Conservation (phyloP, 2,888 invertebrate genomes). For the Neoascia interrupta region DNA sequence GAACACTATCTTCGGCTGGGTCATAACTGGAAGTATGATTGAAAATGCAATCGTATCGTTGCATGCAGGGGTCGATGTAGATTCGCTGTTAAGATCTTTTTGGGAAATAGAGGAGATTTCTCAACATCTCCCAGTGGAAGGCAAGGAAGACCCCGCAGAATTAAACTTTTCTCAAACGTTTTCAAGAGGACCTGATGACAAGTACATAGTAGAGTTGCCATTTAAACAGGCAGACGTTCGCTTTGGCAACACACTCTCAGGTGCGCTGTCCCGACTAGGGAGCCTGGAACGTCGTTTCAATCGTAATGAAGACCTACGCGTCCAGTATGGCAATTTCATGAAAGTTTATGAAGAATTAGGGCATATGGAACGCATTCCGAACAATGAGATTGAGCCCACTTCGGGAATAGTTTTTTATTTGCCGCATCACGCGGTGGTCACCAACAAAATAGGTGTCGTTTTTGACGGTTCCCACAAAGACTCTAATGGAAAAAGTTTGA, state of each 20-base stretch:
- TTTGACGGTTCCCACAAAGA: slow-evolving; percentile 7
- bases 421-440: slow-evolving; percentile 49
- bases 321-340: neutral
- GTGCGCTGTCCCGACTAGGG: slow-evolving; percentile 2
- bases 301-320: neutral
- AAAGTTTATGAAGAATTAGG: slow-evolving; percentile 1
- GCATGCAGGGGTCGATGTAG: neutral
- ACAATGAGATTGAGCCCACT: slow-evolving; percentile 17
- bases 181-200: neutral
- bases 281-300: slow-evolving; percentile 2
- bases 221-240: neutral
- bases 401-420: neutral
- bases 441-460: slow-evolving; percentile 6
- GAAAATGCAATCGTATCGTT: neutral
- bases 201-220: slow-evolving; percentile 9
- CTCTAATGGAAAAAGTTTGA: slow-evolving; percentile 16
- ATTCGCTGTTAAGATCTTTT: neutral
- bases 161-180: neutral
- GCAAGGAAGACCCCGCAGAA: neutral
- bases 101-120: slow-evolving; percentile 6
- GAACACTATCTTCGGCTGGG: slow-evolving; percentile 5
- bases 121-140: neutral
- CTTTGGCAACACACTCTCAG: slow-evolving; percentile 6
- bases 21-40: neutral
- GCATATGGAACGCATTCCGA: slow-evolving; percentile 16